These are phyloP conservation scores for Spodoptera litura DNA, from an alignment of 1,140 invertebrate genomes.

Conservation along the genomic window DNA sequence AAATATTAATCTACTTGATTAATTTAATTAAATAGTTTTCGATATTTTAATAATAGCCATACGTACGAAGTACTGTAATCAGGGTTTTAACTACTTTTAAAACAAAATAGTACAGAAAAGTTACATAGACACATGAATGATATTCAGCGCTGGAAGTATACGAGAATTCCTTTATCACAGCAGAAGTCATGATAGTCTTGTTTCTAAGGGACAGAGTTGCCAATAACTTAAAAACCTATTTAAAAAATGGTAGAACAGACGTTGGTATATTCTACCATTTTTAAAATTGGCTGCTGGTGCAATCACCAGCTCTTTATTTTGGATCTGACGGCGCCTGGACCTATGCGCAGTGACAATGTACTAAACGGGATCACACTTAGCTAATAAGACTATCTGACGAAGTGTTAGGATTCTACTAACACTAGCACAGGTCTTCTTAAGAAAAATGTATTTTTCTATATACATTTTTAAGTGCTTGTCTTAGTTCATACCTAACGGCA, in stretches of 20 bases:
- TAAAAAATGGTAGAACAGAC: no score
- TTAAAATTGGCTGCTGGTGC: no score
- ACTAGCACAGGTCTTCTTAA: background rate
- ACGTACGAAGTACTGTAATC: conserved; percentile 28
- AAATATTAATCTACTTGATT: background rate
- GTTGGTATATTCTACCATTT: no score
- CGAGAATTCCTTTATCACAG: conserved; percentile 41
- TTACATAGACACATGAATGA: conserved; percentile 10
- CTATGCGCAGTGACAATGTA: background rate
- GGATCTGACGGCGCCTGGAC: no score
- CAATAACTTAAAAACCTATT: background rate
- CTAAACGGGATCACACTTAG: background rate
- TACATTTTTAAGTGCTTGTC: background rate
- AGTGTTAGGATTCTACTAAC: conserved; percentile 1
- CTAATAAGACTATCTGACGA: background rate
- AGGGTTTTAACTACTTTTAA: conserved; percentile 53
- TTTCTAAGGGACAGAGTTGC: background rate
- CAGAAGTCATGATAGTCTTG: conserved; percentile 17
- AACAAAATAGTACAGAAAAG: conserved; percentile 57
- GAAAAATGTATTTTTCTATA: no score
- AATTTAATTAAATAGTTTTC: conserved; percentile 11
- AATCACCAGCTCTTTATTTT: no score
- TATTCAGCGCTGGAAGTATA: conserved; percentile 33
- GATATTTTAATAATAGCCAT: conserved; percentile 15
- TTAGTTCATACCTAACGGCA: conserved; percentile 3